Evolutionary conservation across 2,888 invertebrate genomes (phyloP).

Genomic region (Polydrusus cervinus): DNA sequence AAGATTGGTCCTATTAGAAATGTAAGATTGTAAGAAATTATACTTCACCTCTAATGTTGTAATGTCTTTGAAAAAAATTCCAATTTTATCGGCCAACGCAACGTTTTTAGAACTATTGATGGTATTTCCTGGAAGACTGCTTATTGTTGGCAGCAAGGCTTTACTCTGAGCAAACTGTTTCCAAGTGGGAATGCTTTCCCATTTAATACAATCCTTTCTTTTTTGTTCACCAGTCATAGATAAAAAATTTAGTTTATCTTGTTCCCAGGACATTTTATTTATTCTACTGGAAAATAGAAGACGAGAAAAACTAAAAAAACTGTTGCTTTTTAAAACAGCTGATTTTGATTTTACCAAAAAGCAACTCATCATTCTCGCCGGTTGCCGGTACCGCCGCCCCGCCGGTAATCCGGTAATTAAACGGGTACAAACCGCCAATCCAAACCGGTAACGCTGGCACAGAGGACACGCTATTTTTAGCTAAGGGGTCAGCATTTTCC

Average conservation of each 20-base stretch:
- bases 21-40: too few species aligned
- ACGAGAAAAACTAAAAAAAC: background rate
- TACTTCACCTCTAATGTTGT: constrained; percentile 86
- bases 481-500: too few species aligned
- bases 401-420: too few species aligned
- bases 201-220: constrained; percentile 72
- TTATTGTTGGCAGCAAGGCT: constrained; percentile 67
- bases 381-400: too few species aligned
- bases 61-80: constrained; percentile 86
- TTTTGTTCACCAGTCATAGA: constrained; percentile 74
- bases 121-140: constrained; percentile 63
- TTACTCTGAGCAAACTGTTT: constrained; percentile 69
- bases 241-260: constrained; percentile 74
- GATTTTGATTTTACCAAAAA: background rate
- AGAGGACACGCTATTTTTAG: too few species aligned
- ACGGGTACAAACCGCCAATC: too few species aligned
- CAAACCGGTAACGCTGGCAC: too few species aligned
- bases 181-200: constrained; percentile 76
- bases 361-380: background rate
- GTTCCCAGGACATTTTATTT: constrained; percentile 72
- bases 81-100: constrained; percentile 76
- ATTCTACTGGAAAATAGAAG: constrained; percentile 2
- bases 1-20: too few species aligned
- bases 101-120: constrained; percentile 71
- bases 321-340: background rate